These are phyloP conservation scores for Eleutherodactylus coqui DNA, from an alignment of 2,797 vertebrate genomes.

Conservation along the genomic window DNA sequence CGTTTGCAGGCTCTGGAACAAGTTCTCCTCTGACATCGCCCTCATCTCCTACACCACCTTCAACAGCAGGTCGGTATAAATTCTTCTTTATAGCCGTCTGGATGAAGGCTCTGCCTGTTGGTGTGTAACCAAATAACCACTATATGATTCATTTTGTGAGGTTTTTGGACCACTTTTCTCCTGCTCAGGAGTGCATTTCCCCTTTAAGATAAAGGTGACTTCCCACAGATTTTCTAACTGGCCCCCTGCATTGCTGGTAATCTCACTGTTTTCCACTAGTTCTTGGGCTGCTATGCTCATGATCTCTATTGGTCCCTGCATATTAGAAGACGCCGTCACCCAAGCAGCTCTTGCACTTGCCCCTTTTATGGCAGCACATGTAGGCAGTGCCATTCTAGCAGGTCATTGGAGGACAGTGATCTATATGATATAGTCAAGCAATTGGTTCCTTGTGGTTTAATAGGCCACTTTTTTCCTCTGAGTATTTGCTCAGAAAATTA, in stretches of 20 bases:
- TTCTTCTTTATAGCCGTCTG: not conserved
- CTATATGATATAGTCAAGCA: not conserved
- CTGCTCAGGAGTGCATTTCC: not conserved
- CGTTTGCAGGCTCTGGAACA: conserved; percentile 90
- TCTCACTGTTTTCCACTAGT: too few relatives aligned
- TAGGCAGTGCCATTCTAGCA: not conserved
- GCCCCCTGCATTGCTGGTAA: not conserved
- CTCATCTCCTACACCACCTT: conserved; percentile 91
- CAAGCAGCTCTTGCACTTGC: not conserved
- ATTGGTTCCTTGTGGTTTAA: not conserved
- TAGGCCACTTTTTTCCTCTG: not conserved
- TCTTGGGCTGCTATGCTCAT: not conserved
- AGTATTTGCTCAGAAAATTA: not conserved
- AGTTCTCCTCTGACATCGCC: conserved; percentile 92
- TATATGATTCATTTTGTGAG: not conserved
- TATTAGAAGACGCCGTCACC: not conserved
- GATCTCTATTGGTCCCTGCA: not conserved
- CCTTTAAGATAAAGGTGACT: not conserved
- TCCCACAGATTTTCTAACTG: not conserved
- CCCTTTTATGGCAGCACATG: not conserved
- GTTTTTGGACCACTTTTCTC: not conserved
- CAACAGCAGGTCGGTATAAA: conserved; percentile 79
- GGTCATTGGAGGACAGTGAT: too few relatives aligned
- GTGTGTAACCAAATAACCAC: not conserved
- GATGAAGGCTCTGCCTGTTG: not conserved